These are phyloP conservation scores for Gouania willdenowi DNA, from an alignment of 2,797 vertebrate genomes.

Conservation along the genomic window DNA sequence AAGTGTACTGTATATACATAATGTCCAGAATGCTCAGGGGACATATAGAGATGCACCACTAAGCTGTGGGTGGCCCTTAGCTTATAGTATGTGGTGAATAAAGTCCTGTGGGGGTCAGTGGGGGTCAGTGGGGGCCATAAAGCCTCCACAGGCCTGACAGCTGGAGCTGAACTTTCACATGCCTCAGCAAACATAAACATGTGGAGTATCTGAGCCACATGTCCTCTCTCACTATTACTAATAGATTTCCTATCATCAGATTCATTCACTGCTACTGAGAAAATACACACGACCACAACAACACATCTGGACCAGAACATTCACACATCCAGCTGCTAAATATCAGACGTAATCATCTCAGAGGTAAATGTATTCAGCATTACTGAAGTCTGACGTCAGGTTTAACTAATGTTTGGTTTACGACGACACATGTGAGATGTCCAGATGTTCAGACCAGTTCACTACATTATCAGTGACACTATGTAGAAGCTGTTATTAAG, in stretches of 20 bases:
- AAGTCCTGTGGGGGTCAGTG: too few relatives aligned
- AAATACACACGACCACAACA: slow-evolving; percentile 12
- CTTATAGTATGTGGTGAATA: too few relatives aligned
- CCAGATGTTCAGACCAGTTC: too few relatives aligned
- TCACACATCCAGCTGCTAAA: slow-evolving; percentile 32
- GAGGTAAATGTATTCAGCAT: slow-evolving; percentile 39
- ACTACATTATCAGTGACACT: too few relatives aligned
- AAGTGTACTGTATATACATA: too few relatives aligned
- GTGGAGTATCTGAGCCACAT: slow-evolving; percentile 10
- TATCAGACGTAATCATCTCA: slow-evolving; percentile 35
- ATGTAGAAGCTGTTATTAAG: too few relatives aligned
- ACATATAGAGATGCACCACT: too few relatives aligned
- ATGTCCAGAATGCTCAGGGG: too few relatives aligned
- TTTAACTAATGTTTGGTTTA: slow-evolving; percentile 10
- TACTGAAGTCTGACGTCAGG: slow-evolving; percentile 26
- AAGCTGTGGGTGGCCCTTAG: too few relatives aligned
- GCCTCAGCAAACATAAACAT: slow-evolving; percentile 15
- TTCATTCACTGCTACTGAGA: slow-evolving; percentile 25
- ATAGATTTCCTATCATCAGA: slow-evolving; percentile 4
- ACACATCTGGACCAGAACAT: slow-evolving; percentile 42
- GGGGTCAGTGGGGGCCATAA: too few relatives aligned
- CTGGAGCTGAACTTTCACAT: slow-evolving; percentile 22
- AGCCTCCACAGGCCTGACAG: slow-evolving; percentile 16
- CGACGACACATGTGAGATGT: too few relatives aligned
- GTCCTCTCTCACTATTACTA: slow-evolving; percentile 3